Base-by-base conservation (phyloP, 2,888 invertebrate genomes). In the Hololepta plana region DNA sequence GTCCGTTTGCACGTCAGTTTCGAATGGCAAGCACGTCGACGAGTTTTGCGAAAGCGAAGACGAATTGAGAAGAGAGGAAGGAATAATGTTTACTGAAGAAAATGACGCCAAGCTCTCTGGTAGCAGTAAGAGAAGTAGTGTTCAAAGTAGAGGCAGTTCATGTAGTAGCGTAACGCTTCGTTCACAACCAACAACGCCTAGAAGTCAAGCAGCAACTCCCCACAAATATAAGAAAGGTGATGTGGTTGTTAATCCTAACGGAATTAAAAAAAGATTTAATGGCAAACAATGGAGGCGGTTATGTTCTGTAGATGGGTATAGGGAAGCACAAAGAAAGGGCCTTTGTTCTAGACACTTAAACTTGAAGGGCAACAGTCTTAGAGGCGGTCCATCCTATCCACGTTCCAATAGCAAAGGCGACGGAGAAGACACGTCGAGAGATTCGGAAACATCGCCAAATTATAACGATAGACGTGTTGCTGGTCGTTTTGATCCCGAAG, bases 261-360 rank as follows among this genome's bases (percentile, higher is more conserved):
- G 96, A 37, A 91, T 98, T 43, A 66, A 95, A 8, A 98, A 98
- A 62, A 98, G 96, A 61, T 98, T 91, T 58, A 98, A 98, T 61
- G 98, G 98, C 17, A 98, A 98, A 59, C 98, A 98, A 54, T 98
- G 96, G 98, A 69, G 96, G 34, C 67, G 96, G 43, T 67, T 98
- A 35, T 98, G 96, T 60, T 91, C 91, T 32, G 85, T 84, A 53
- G 85, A 87, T 45, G 84, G 85, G 29, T 96, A 95, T 57, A 79
- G 88, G 60, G 96, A 98, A 66, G 95, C 95, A 46, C 96, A 98
- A 59, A 65, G 96, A 19, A 67, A 93, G 39, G 96, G 98, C 19
- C 96, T 70, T 59, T 98, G 96, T 55, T 98, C 96, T 12, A 62
- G 96, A 26, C 96, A 98, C 59, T 68, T 96, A 41, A 93, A 85